A percentile compares a stretch with the other conserved stretches of the same genome.
Evolutionary conservation across 1,140 invertebrate species (phyloP).

Genomic region (Brachionus asplanchnoidis): DNA sequence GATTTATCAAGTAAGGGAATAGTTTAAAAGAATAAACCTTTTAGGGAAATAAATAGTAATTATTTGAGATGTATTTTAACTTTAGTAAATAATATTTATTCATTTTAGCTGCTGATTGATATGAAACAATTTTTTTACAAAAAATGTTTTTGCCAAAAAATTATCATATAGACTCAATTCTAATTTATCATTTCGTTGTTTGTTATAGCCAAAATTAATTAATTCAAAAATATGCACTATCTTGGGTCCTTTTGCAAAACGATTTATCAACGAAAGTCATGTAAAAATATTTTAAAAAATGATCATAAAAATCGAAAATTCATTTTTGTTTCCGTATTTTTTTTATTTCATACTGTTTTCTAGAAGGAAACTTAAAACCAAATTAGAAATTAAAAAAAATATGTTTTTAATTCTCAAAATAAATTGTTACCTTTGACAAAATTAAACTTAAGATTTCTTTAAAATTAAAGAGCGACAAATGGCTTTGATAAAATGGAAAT

Average conservation of each 20-base stretch:
- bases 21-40: not conserved
- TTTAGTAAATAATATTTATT: not conserved
- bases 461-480: not conserved
- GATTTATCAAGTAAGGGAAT: not conserved
- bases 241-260: too few relatives aligned
- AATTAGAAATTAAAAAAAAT: too few relatives aligned
- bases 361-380: too few relatives aligned
- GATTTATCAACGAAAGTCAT: too few relatives aligned
- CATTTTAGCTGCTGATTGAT: not conserved
- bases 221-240: not conserved
- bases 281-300: not conserved
- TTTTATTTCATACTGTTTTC: too few relatives aligned
- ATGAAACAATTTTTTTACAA: not conserved
- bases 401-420: too few relatives aligned
- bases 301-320: not conserved
- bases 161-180: not conserved
- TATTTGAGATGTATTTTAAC: not conserved
- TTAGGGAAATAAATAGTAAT: not conserved
- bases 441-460: not conserved
- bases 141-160: not conserved
- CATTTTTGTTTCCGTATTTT: too few relatives aligned
- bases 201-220: not conserved
- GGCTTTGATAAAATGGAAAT: not conserved
- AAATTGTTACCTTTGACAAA: not conserved
- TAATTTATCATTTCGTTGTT: not conserved